Evolutionary conservation across 2,113 vertebrate species (phyloP), one percentile per base, ranked within the genome.

Genomic region (Salvelinus sp.): DNA sequence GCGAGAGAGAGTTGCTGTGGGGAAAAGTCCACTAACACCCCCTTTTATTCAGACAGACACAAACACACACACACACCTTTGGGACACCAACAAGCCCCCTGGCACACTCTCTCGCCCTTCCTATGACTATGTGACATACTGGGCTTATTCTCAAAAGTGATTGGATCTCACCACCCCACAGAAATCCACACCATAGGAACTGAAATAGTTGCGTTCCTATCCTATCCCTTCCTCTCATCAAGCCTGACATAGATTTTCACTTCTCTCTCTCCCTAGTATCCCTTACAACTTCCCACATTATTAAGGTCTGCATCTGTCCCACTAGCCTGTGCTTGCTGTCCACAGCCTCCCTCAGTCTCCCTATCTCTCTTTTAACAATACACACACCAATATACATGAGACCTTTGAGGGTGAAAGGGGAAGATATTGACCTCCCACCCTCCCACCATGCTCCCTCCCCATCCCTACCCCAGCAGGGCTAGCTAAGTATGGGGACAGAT

Each of bases 21-120:
- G 86, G 80, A 87, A 81, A 79, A 68, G 75, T 79, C 76, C 81
- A 30, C 73, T 70, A 69, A 86, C 77, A 82, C 73, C 78, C 75
- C 76, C 89, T 92, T 89, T 91, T 90, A 91, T 86, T 6, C 33
- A 33, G 6, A 33, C 73, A 72, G 90, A 83, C 74, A n/a, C n/a
- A n/a, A 67, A 66, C n/a, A 54, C 66, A 69, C 76, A 71, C 70
- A 63, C 22, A 62, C 57, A 30, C 77, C 2, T 48, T 44, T 44
- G 47, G 78, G 84, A 88, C 84, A 79, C 77, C 81, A 70, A n/a
- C 38, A 69, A n/a, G 27, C 78, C 85, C 80, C 73, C 60, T 63
- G 60, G n/a, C 38, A 10, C 38, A 44, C 38, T 2, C 38, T 44
- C 85, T 75, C 27, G 16, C 20, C 25, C 75, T 72, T 66, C 77